A percentile compares a stretch with the other conserved stretches of the same genome.
Conservation (phyloP, 2,797 vertebrate species). For the Sphenopsis melanotis region DNA sequence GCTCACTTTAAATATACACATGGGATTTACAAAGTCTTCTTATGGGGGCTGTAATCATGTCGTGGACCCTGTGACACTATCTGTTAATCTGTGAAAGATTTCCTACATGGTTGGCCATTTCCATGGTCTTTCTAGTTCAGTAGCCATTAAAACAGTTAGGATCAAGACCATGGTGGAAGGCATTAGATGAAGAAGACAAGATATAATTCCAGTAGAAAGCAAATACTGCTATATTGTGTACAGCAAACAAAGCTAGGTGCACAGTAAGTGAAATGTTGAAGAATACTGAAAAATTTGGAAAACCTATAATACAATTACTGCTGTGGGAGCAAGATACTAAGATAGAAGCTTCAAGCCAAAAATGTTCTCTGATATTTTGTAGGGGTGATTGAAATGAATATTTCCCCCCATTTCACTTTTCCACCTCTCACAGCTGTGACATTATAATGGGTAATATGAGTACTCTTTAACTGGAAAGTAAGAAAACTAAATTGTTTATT, state of each 20-base stretch:
- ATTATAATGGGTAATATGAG: not conserved
- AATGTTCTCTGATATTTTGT: not conserved
- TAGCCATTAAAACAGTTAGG: not conserved
- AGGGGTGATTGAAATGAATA: not conserved
- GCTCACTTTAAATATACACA: not conserved
- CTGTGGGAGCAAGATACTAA: not conserved
- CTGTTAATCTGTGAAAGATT: not conserved
- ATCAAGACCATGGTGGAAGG: not conserved
- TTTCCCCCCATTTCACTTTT: not conserved
- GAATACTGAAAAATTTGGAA: not conserved
- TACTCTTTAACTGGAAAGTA: not conserved
- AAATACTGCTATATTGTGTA: not conserved
- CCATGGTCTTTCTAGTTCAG: not conserved
- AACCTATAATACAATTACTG: not conserved
- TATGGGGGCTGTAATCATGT: not conserved
- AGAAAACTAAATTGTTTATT: not conserved
- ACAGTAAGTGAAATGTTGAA: not conserved
- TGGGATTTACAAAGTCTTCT: not conserved
- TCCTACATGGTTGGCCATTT: not conserved
- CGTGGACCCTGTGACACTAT: not conserved
- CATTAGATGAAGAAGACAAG: not conserved
- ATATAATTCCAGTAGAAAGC: not conserved
- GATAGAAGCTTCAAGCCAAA: not conserved
- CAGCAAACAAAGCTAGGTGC: not conserved
- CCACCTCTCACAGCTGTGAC: not conserved